phyloP scores from a whole-genome alignment of 2,888 invertebrate species.

The Nebria brevicollis region DNA sequence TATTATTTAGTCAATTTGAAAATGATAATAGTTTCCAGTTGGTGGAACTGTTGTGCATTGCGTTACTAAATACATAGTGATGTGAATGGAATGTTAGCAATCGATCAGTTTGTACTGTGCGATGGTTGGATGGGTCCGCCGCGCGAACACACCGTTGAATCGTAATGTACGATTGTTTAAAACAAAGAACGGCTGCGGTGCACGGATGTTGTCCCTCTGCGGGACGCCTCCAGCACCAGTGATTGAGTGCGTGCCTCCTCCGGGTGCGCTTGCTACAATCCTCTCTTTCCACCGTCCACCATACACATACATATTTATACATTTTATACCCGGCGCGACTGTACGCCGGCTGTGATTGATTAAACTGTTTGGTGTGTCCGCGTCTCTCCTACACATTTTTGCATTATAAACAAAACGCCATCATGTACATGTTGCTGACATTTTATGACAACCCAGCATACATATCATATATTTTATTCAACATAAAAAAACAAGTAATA shows the following conservation, averaged over 20 bases:
- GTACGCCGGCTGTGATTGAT: slow-evolving; percentile 32
- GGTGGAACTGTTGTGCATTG: no score
- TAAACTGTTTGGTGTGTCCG: slow-evolving; percentile 9
- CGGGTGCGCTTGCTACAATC: slow-evolving; percentile 1
- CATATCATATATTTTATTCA: not conserved
- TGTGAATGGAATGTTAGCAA: not conserved
- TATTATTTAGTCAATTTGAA: no score
- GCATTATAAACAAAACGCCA: not conserved
- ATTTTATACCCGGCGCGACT: slow-evolving; percentile 13
- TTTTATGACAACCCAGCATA: not conserved
- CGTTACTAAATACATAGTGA: no score
- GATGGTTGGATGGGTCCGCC: not conserved
- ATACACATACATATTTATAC: slow-evolving; percentile 7
- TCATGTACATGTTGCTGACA: slow-evolving; percentile 1
- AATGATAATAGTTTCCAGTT: no score
- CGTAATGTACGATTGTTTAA: slow-evolving; percentile 28
- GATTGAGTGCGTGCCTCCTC: slow-evolving; percentile 38
- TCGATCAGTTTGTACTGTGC: slow-evolving; percentile 2
- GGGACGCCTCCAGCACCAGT: slow-evolving; percentile 31
- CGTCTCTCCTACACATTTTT: not conserved
- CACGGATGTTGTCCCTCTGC: slow-evolving; percentile 43
- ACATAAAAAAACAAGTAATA: no score
- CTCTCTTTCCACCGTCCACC: not conserved
- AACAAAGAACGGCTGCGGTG: slow-evolving; percentile 37
- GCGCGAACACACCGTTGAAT: slow-evolving; percentile 20